phyloP scores from a whole-genome alignment of 2,888 invertebrate genomes.

The Drosophila vallismaia region DNA sequence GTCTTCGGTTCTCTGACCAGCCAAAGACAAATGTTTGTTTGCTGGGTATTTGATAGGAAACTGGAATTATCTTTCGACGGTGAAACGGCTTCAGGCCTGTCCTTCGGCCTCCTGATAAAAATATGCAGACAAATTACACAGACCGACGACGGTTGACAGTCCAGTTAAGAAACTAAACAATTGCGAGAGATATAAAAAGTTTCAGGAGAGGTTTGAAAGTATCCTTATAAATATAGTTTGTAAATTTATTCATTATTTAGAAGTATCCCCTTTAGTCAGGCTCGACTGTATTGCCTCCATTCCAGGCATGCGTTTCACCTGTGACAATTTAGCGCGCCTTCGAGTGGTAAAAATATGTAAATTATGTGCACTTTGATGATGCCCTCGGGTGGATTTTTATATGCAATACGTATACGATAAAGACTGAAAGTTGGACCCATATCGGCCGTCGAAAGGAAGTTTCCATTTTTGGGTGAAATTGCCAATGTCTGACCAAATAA shows the following conservation, averaged over 20 bases:
- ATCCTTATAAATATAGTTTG: too few relatives aligned
- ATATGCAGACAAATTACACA: constrained; percentile 43
- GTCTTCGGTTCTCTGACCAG: constrained; percentile 10
- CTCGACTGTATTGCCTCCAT: constrained; percentile 18
- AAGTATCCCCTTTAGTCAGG: not conserved
- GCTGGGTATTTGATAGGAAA: constrained; percentile 47
- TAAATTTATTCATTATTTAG: not conserved
- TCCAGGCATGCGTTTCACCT: constrained; percentile 70
- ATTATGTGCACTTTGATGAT: constrained; percentile 53
- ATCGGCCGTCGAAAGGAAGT: constrained; percentile 43
- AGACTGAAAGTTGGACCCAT: constrained; percentile 1
- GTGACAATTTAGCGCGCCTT: constrained; percentile 65
- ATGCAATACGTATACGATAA: not conserved
- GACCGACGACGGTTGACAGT: constrained; percentile 27
- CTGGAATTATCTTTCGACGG: constrained; percentile 40
- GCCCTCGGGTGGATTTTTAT: constrained; percentile 44
- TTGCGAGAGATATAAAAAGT: constrained; percentile 12
- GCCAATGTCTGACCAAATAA: constrained; percentile 74
- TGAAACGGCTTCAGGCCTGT: constrained; percentile 11
- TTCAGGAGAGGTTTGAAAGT: not conserved
- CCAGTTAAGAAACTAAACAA: constrained; percentile 37
- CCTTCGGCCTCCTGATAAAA: constrained; percentile 42
- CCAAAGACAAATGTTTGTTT: constrained; percentile 72
- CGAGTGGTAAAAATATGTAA: constrained; percentile 67
- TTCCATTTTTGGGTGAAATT: constrained; percentile 79